A percentile compares a stretch with the other conserved stretches of the same genome.
phyloP scores from a whole-genome alignment of 2,888 invertebrate species.

The Clostera curtula region DNA sequence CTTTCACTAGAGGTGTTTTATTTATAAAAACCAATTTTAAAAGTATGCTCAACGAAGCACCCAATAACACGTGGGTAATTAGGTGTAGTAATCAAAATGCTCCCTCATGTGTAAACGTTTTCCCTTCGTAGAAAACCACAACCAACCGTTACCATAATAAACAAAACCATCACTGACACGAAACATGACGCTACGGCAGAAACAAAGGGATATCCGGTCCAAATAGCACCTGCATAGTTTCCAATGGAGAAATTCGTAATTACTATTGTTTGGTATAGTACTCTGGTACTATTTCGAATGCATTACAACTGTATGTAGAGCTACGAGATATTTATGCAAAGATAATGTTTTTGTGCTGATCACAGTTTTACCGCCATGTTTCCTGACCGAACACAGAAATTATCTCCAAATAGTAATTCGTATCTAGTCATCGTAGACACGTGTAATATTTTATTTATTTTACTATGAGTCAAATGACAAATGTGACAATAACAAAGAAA shows the following conservation, averaged over 20 bases:
- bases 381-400: too few species aligned
- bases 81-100: constrained; percentile 38
- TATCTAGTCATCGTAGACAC: too few species aligned
- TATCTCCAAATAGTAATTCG: too few species aligned
- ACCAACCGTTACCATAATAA: constrained; percentile 49
- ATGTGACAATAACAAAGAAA: too few species aligned
- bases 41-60: constrained; percentile 11
- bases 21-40: constrained; percentile 7
- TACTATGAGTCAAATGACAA: too few species aligned
- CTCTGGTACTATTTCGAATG: too few species aligned
- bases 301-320: too few species aligned
- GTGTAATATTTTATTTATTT: too few species aligned
- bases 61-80: constrained; percentile 33
- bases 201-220: constrained; percentile 58
- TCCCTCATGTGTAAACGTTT: constrained; percentile 40
- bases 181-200: constrained; percentile 49
- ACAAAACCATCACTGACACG: constrained; percentile 53
- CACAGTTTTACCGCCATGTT: too few species aligned
- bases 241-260: constrained; percentile 25
- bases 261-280: constrained; percentile 16
- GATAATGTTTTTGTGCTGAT: too few species aligned
- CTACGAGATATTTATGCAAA: too few species aligned
- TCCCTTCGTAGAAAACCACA: constrained; percentile 32
- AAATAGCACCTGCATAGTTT: constrained; percentile 24
- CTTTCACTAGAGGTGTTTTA: neutral